Evolutionary conservation across 2,113 vertebrate species (phyloP).

Genomic region (Corythaixoides concolor): DNA sequence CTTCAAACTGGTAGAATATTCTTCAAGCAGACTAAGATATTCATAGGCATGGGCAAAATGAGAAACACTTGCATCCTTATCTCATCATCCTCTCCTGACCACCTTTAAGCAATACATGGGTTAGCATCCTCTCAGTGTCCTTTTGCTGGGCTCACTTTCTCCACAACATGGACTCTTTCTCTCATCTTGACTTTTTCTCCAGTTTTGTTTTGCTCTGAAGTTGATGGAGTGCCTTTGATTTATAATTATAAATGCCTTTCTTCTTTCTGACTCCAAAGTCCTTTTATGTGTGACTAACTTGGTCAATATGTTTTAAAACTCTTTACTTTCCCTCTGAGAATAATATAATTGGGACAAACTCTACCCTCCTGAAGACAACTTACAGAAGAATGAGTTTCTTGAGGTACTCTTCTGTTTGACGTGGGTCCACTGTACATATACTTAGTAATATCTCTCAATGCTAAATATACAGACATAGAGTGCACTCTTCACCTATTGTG

Average conservation of each 20-base stretch:
- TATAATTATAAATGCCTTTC: conserved; percentile 1
- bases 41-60: background rate
- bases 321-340: background rate
- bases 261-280: background rate
- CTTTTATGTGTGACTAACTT: conserved; percentile 31
- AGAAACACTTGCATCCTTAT: background rate
- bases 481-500: rapidly evolving
- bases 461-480: background rate
- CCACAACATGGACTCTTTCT: background rate
- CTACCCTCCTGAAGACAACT: background rate
- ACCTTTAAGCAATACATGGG: background rate
- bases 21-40: background rate
- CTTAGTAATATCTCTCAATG: background rate
- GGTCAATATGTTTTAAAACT: background rate
- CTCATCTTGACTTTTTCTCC: background rate
- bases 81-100: background rate
- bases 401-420: background rate
- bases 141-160: background rate
- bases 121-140: background rate
- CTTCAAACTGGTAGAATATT: background rate
- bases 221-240: conserved; percentile 4
- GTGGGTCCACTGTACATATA: no score
- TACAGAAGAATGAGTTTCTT: background rate
- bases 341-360: background rate
- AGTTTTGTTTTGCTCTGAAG: background rate